Evolutionary conservation across 2,113 vertebrate genomes (phyloP).

Genomic region (Callipepla californica): DNA sequence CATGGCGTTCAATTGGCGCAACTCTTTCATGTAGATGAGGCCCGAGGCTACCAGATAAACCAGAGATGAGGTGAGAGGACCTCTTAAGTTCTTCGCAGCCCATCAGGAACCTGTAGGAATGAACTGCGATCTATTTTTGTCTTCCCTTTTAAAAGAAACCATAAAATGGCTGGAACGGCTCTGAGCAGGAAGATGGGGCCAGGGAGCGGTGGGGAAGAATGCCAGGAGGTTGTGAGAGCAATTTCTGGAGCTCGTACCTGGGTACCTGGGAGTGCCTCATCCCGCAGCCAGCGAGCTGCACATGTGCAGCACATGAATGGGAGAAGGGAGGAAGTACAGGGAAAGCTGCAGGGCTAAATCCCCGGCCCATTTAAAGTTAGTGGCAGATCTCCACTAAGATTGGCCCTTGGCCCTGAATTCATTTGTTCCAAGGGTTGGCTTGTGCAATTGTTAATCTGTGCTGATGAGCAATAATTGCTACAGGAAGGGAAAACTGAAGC

Average conservation of each 20-base stretch:
- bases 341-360: conserved; percentile 57
- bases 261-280: conserved; percentile 29
- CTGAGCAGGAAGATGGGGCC: neutral
- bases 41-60: conserved; percentile 50
- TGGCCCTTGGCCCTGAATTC: conserved; percentile 48
- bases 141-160: neutral
- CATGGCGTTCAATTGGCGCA: conserved; percentile 20
- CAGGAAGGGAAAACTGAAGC: conserved; percentile 28
- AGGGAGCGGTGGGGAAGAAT: neutral
- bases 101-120: neutral
- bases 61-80: conserved; percentile 44
- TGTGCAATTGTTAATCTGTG: conserved; percentile 43
- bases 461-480: conserved; percentile 50
- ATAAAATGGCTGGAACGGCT: conserved; percentile 1
- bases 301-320: conserved; percentile 40
- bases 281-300: conserved; percentile 11
- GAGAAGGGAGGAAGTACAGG: conserved; percentile 9
- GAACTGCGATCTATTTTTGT: conserved; percentile 14
- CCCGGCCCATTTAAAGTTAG: conserved; percentile 8
- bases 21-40: conserved; percentile 48
- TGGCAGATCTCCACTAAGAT: conserved; percentile 12
- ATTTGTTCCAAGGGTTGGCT: conserved; percentile 19
- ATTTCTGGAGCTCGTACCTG: conserved; percentile 4
- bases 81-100: conserved; percentile 39
- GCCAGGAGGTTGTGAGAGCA: neutral